phyloP scores from a whole-genome alignment of 2,888 invertebrate species.

The Spialia ferax region DNA sequence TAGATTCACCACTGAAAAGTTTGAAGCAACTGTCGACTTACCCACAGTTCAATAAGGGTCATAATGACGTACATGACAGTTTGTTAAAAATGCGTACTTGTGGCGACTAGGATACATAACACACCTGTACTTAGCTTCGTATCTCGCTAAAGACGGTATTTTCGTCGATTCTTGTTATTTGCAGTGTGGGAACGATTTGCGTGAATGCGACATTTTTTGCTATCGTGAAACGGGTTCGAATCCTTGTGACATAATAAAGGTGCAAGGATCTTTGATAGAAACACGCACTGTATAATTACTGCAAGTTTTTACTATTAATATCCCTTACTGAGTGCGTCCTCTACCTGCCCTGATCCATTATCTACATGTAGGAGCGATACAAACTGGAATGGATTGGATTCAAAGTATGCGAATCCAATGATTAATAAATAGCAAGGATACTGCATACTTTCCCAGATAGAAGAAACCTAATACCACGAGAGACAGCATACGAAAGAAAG shows the following conservation, averaged over 20 bases:
- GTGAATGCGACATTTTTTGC: conserved; percentile 49
- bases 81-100: not conserved
- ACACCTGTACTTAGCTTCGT: conserved; percentile 68
- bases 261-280: conserved; percentile 26
- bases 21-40: conserved; percentile 1
- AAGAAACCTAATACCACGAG: too few species aligned
- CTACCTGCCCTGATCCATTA: conserved; percentile 13
- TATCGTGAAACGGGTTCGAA: conserved; percentile 46
- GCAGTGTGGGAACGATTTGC: conserved; percentile 65
- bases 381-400: not conserved
- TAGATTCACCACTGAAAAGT: not conserved
- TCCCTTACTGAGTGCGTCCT: not conserved
- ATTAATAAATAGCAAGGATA: not conserved
- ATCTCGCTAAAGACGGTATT: conserved; percentile 56
- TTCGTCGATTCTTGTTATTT: conserved; percentile 64
- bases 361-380: not conserved
- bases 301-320: conserved; percentile 8
- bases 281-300: conserved; percentile 8
- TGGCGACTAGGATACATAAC: conserved; percentile 40
- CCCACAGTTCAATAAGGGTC: not conserved
- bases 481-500: too few species aligned
- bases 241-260: conserved; percentile 39
- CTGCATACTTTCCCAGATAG: too few species aligned
- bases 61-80: not conserved
- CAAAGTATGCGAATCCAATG: not conserved